A percentile compares a stretch with the other conserved stretches of the same genome.
phyloP scores from a whole-genome alignment of 2,888 invertebrate genomes.

The Rotaria macrura region DNA sequence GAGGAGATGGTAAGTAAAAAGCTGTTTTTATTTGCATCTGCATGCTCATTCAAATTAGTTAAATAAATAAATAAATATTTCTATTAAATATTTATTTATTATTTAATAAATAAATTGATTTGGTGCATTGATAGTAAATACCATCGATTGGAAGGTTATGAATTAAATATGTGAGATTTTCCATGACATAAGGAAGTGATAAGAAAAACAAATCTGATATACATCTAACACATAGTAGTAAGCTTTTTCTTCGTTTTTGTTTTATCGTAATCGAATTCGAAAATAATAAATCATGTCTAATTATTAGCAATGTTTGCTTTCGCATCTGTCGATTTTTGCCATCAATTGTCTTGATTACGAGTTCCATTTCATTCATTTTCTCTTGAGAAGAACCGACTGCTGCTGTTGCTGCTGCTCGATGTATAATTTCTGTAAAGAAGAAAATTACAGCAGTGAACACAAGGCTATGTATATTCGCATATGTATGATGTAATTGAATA shows the following conservation, averaged over 20 bases:
- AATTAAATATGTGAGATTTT: neutral
- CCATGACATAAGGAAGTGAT: neutral
- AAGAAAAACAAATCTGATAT: neutral
- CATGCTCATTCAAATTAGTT: too few relatives aligned
- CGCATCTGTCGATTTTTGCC: neutral
- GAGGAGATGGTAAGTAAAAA: neutral
- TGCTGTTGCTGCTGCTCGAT: neutral
- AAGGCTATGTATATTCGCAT: neutral
- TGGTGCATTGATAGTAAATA: neutral
- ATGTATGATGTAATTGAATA: conserved; percentile 8
- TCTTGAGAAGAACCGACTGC: neutral
- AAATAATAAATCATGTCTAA: neutral
- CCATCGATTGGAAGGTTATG: neutral
- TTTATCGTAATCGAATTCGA: neutral
- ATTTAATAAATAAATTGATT: neutral
- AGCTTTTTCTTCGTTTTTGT: neutral
- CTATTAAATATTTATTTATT: neutral
- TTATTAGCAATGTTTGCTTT: neutral
- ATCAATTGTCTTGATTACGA: neutral
- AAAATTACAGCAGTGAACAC: conserved; percentile 1
- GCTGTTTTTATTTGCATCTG: neutral
- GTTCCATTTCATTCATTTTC: neutral
- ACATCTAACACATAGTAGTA: neutral
- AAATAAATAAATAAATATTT: too few relatives aligned
- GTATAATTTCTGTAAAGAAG: neutral